Base-by-base conservation (phyloP, 2,888 invertebrate species). In the Agrotis puta region DNA sequence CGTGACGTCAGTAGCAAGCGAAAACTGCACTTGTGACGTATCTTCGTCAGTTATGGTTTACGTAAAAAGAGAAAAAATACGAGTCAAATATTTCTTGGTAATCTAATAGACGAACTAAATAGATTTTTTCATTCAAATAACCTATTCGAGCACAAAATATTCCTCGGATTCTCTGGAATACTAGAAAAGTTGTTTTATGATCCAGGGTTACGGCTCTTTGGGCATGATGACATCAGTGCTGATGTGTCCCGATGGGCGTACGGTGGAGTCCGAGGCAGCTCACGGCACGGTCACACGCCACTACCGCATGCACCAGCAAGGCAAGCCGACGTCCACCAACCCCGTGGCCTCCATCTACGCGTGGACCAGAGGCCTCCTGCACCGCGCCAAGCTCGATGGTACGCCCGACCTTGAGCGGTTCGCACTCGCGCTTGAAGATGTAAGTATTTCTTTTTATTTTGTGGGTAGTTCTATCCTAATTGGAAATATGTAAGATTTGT, bases 181-280 rank as follows among this genome's bases (percentile, higher is more conserved):
- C 5, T 53, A 18, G 24, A 24, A 7, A 24, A 39, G 14, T 47
- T 64, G 13, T n/a, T 11, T 54, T 27, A n/a, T 56, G 6, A 20
- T 54, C 13, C 54, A 97, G 96, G 97, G 97, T 22, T 97, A 97
- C 87, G 98, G 99, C 1, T 98, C 98, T 0, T 95, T 99, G 70
- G 98, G 98, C 71, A 97, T 99, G 96, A 99, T 99, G 98, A 98
- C 98, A 22, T 98, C 98, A 67, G 98, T 99, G 43, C 96, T 99
- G 71, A 97, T 99, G 96, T 98, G 98, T 90, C 98, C 98, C 0
- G 98, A 96, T 89, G 96, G 96, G 3, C 98, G 98, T 92, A 99
- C 99, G 0, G 97, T 98, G 75, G 98, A 99, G 95, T 97, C 98
- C 0, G 99, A 99, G 93, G 99, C 99, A 50, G 98, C 99, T 58